Evolutionary conservation across 2,113 vertebrate species (phyloP).

Genomic region (Syrmaticus mikado): DNA sequence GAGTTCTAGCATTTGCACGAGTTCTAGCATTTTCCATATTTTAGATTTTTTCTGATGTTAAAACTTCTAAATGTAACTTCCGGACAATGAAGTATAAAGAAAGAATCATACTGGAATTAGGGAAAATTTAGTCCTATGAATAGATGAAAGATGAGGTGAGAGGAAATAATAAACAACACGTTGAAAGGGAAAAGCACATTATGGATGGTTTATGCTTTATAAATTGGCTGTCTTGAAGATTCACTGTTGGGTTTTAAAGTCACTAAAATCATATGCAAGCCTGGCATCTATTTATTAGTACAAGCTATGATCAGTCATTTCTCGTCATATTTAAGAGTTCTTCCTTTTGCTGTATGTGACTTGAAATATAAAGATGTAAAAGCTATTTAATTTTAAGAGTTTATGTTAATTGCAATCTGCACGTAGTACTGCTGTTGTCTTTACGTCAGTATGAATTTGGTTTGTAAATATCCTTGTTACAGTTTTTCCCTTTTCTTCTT

Average conservation of each 20-base stretch:
- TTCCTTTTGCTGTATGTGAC: not conserved
- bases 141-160: not conserved
- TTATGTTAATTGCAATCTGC: not conserved
- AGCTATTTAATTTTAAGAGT: not conserved
- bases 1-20: not conserved
- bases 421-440: not conserved
- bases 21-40: not conserved
- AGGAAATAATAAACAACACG: not conserved
- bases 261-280: not conserved
- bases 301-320: not conserved
- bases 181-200: not conserved
- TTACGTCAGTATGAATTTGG: not conserved
- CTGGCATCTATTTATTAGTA: not conserved
- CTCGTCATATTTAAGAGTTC: not conserved
- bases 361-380: not conserved
- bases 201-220: not conserved
- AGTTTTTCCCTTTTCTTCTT: not conserved
- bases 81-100: not conserved
- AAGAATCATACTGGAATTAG: not conserved
- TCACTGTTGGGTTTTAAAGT: not conserved
- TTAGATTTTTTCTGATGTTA: not conserved
- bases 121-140: not conserved
- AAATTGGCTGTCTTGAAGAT: not conserved
- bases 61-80: not conserved
- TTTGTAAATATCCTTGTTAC: not conserved